Percentiles rank a stretch among this genome's conserved stretches.
Evolutionary conservation across 2,113 vertebrate species (phyloP).

Genomic region (Nothocercus nigrocapillus): DNA sequence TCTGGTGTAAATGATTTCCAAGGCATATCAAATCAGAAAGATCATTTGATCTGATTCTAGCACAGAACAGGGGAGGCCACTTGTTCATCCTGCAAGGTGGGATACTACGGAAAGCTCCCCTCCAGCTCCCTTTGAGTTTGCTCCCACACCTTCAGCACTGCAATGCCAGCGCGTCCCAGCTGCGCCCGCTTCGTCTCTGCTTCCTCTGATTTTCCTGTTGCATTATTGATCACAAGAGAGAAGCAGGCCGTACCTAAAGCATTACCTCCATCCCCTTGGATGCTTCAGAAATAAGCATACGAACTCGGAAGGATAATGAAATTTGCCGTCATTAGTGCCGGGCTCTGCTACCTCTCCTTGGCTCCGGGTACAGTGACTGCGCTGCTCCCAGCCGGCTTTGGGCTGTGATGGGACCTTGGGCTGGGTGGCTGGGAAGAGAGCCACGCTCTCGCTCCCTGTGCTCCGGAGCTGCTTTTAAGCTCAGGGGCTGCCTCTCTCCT

Average conservation of each 20-base stretch:
- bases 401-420: not conserved
- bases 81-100: not conserved
- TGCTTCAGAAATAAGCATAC: not conserved
- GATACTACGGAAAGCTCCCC: not conserved
- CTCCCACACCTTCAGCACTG: not conserved
- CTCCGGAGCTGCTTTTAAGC: not conserved
- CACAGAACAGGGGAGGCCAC: not conserved
- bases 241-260: not conserved
- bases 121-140: rapidly evolving
- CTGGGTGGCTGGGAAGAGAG: too few species aligned
- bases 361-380: rapidly evolving
- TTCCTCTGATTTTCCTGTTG: not conserved
- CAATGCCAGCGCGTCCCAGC: rapidly evolving
- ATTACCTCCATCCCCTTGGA: not conserved
- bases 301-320: rapidly evolving
- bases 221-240: not conserved
- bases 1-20: not conserved
- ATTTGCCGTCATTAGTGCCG: rapidly evolving
- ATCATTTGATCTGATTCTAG: not conserved
- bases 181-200: not conserved
- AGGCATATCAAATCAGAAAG: not conserved
- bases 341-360: rapidly evolving
- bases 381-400: not conserved
- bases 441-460: too few species aligned
- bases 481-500: not conserved